Conservation (phyloP, 2,888 invertebrate species). For the Lithosia quadra region DNA sequence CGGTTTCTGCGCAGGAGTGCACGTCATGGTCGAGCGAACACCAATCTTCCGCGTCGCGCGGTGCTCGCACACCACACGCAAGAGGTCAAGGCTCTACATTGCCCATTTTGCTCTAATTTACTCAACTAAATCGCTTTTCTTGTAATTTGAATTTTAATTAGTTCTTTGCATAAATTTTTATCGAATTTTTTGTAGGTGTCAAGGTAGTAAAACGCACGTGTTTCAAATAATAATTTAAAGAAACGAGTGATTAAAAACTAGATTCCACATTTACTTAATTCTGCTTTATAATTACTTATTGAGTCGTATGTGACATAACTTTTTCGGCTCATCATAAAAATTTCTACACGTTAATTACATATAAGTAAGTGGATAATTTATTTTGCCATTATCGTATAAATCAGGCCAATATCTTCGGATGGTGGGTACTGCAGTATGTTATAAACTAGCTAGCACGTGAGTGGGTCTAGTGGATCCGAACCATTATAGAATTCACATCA, state of each 20-base stretch:
- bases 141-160: conserved; percentile 52
- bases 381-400: neutral
- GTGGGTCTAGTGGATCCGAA: conserved; percentile 17
- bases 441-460: conserved; percentile 22
- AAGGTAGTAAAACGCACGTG: conserved; percentile 19
- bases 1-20: conserved; percentile 83
- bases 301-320: neutral
- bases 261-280: neutral
- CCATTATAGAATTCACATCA: conserved; percentile 34
- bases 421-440: conserved; percentile 11
- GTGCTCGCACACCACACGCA: conserved; percentile 57
- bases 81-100: conserved; percentile 72
- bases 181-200: conserved; percentile 23
- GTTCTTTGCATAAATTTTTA: conserved; percentile 27
- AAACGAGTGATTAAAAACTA: neutral
- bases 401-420: neutral
- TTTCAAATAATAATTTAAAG: conserved; percentile 13
- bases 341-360: neutral
- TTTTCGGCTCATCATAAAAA: neutral
- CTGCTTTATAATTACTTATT: conserved; percentile 1
- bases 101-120: conserved; percentile 64
- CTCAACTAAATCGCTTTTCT: conserved; percentile 44
- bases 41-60: conserved; percentile 80
- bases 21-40: conserved; percentile 74
- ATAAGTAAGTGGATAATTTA: neutral